A percentile compares a stretch with the other conserved stretches of the same genome.
Conservation (phyloP, 2,888 invertebrate species). For the Ophioninae sp. region DNA sequence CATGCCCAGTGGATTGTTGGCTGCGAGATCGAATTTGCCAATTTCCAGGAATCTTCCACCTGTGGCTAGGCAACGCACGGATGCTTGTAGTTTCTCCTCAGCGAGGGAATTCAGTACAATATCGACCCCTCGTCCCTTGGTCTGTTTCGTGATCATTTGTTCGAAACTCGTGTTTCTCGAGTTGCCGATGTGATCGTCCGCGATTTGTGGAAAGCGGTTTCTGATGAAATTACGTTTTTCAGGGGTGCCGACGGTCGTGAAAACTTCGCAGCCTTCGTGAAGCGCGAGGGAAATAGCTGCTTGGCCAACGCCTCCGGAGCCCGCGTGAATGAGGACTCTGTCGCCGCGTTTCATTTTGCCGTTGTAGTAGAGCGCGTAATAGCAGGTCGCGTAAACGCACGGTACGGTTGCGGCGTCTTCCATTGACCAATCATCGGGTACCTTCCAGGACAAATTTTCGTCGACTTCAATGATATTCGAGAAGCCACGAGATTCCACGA, state of each 20-base stretch:
- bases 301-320: slow-evolving; percentile 85
- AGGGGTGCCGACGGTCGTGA: slow-evolving; percentile 84
- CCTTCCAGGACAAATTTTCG: slow-evolving; percentile 81
- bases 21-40: slow-evolving; percentile 91
- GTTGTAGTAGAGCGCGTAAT: slow-evolving; percentile 84
- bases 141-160: slow-evolving; percentile 89
- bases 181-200: slow-evolving; percentile 89
- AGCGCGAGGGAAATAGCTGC: slow-evolving; percentile 86
- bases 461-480: slow-evolving; percentile 82
- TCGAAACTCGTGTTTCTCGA: slow-evolving; percentile 94
- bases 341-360: slow-evolving; percentile 82
- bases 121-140: slow-evolving; percentile 94
- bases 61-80: slow-evolving; percentile 84
- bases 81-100: slow-evolving; percentile 93
- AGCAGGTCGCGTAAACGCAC: slow-evolving; percentile 84
- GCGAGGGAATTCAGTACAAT: slow-evolving; percentile 95
- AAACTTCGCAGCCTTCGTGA: slow-evolving; percentile 83
- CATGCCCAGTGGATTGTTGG: slow-evolving; percentile 86
- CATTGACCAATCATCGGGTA: slow-evolving; percentile 84
- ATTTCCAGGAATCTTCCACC: slow-evolving; percentile 91
- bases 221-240: slow-evolving; percentile 84
- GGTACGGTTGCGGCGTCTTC: slow-evolving; percentile 87
- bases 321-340: slow-evolving; percentile 79
- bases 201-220: slow-evolving; percentile 82
- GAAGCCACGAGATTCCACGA: slow-evolving; percentile 78